phyloP scores from a whole-genome alignment of 2,888 invertebrate genomes.

The Ormyrus rosae region DNA sequence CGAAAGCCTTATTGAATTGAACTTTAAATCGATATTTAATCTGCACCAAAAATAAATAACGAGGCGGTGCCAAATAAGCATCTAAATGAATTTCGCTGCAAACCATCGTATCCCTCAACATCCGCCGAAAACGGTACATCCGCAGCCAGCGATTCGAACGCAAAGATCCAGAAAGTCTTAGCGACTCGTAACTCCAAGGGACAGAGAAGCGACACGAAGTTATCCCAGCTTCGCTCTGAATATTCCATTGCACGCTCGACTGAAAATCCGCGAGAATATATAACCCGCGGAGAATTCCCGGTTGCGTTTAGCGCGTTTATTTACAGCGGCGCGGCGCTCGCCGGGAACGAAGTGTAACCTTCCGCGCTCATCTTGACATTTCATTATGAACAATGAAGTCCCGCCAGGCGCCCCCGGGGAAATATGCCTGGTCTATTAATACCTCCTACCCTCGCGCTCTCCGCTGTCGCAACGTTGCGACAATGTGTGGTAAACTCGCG shows the following conservation, averaged over 20 bases:
- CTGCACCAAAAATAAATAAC: too few relatives aligned
- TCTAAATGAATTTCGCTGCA: too few relatives aligned
- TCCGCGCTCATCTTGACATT: constrained; percentile 52
- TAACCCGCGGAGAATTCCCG: not conserved
- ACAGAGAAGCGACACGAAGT: not conserved
- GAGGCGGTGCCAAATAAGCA: too few relatives aligned
- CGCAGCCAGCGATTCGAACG: too few relatives aligned
- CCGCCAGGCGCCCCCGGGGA: constrained; percentile 39
- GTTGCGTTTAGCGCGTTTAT: not conserved
- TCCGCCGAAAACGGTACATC: too few relatives aligned
- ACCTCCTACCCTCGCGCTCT: constrained; percentile 6
- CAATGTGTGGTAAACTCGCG: not conserved
- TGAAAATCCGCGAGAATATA: constrained; percentile 13
- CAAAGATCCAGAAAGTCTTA: not conserved
- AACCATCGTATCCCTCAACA: too few relatives aligned
- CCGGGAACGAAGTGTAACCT: constrained; percentile 47
- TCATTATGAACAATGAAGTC: constrained; percentile 57
- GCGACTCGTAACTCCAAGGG: not conserved
- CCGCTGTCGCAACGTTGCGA: not conserved
- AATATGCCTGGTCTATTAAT: constrained; percentile 52
- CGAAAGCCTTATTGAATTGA: too few relatives aligned
- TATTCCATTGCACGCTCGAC: not conserved
- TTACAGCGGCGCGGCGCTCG: constrained; percentile 1
- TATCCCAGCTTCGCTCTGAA: constrained; percentile 8
- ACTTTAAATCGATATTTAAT: too few relatives aligned